Base-by-base conservation (phyloP, 2,113 vertebrate species). In the Vicugna pacos region DNA sequence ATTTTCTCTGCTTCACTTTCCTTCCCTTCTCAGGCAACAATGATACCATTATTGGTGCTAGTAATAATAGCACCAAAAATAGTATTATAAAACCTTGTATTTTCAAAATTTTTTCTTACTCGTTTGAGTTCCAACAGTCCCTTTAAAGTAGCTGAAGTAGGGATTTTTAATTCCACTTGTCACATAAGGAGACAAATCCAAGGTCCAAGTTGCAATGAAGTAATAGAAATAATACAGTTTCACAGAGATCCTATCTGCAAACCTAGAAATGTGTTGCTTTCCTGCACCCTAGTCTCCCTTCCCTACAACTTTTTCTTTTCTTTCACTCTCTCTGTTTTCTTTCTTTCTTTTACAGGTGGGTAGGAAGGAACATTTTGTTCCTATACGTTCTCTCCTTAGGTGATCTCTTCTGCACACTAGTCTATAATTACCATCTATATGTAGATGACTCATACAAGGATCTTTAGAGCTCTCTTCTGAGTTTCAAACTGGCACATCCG, bases 371-470 rank as follows among this genome's bases (percentile, higher is more conserved):
- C 72, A 69, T 73, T 77, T 50, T 69, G 42, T 86, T 82, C 72
- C 46, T 70, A 62, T 56, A 79, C 62, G 56, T 73, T 83, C 72
- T 56, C 56, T 62, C 42, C 24, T 92, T 92, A 62, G 38, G 64
- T 54, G 83, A 35, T 69, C 77, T 91, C 83, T 89, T 77, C 52
- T 42, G 50, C 79, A 72, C 65, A 48, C 60, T 89, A 92, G 20
- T 82, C 83, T 96, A 77, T 91, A 92, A 89, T 95, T 94, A 96
- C 69, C 73, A 46, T 81, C 87, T 79, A n/a, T 56, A 77, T 0
- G 1, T 85, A 82, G 90, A 56, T 86, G 79, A 86, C 79, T 93
- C 73, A 89, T 46, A 58, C 32, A 28, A 73, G 35, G 84, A 62
- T 95, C 69, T 86, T 95, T n/a, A 69, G 62, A 73, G 15, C 42